Base-by-base conservation (phyloP, 2,113 vertebrate genomes). In the Lepisosteus osseus region DNA sequence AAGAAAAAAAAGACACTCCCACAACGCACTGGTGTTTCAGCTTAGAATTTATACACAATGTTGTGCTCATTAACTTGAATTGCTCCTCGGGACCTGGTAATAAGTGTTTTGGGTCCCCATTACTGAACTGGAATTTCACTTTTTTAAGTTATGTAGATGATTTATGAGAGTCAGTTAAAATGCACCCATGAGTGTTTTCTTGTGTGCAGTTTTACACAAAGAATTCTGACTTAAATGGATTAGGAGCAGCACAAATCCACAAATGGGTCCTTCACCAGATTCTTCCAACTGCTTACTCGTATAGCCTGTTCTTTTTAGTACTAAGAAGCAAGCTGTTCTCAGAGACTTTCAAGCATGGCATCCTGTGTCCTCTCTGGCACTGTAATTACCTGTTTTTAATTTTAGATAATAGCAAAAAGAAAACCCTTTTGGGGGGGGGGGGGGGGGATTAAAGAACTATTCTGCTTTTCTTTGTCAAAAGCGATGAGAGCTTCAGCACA, bases 321-420 rank as follows among this genome's bases (percentile, higher is more conserved):
- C 79, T 69, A 80, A 84, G 84, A 80, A 82, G 82, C 13, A 80
- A 85, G 83, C 78, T 78, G 77, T 79, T 80, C 76, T 7, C 73
- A n/a, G 47, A 67, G 29, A 62, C 59, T 3, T 80, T 76, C 70
- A 78, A n/a, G 4, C 4, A 40, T n/a, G 84, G 83, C 84, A 81
- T 45, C 7, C 7, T 55, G 73, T 55, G 67, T 65, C 77, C 80
- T 67, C 79, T 80, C 78, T 77, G 72, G 80, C 76, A 54, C 55
- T 80, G 74, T 87, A 89, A 92, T 90, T 82, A 89, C 86, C 87
- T 89, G 85, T 85, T 90, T 87, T 86, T 85, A 83, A 86, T 84
- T 80, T 80, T 51, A 51, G 81, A 78, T 90, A 88, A 90, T 84
- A 84, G 81, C 81, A 84, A 77, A 84, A 85, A 77, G 83, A 88